Evolutionary conservation across 2,888 invertebrate genomes (phyloP).

Genomic region (Autographa gamma): DNA sequence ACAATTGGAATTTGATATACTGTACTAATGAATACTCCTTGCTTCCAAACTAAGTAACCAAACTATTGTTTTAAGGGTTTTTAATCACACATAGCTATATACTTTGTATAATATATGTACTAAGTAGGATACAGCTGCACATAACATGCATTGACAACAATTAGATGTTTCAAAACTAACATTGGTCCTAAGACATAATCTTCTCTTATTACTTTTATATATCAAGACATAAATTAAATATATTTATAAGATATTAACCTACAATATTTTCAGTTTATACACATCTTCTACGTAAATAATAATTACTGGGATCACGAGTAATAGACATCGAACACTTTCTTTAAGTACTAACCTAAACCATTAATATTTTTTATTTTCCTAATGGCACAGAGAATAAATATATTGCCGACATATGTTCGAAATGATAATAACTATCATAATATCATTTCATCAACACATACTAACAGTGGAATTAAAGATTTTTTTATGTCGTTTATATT

Average conservation of each 20-base stretch:
- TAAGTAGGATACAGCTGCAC: not conserved
- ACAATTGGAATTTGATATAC: not conserved
- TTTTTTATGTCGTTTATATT: slow-evolving; percentile 6
- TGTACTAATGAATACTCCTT: not conserved
- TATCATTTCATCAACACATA: slow-evolving; percentile 1
- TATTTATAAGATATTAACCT: not conserved
- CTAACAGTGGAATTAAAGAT: not conserved
- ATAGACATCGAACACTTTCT: slow-evolving; percentile 39
- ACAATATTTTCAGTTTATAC: slow-evolving; percentile 3
- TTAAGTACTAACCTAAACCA: slow-evolving; percentile 54
- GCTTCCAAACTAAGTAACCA: not conserved
- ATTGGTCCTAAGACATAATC: not conserved
- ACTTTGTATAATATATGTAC: not conserved
- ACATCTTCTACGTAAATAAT: slow-evolving; percentile 10
- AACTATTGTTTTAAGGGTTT: not conserved
- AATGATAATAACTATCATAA: not conserved
- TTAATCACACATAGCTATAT: not conserved
- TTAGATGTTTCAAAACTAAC: slow-evolving; percentile 5
- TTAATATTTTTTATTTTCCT: slow-evolving; percentile 32
- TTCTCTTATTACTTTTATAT: slow-evolving; percentile 6
- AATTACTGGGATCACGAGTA: slow-evolving; percentile 38
- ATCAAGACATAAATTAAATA: not conserved
- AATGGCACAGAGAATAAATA: slow-evolving; percentile 55
- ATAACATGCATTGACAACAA: not conserved
- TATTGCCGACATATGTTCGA: not conserved